Conservation (phyloP, 2,888 invertebrate genomes). For the Idaea biselata region DNA sequence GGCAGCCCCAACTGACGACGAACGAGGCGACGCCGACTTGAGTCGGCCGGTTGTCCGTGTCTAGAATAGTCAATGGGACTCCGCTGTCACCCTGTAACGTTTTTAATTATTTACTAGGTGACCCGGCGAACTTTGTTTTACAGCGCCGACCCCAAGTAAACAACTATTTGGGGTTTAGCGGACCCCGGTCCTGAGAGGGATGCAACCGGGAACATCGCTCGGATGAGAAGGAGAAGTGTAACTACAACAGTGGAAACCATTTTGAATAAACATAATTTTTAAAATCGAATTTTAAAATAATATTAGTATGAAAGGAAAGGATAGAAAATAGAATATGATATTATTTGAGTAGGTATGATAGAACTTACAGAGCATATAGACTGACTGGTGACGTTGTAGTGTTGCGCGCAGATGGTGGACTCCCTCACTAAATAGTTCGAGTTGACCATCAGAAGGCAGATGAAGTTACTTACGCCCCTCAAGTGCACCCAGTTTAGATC, state of each 20-base stretch:
- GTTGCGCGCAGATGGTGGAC: constrained; percentile 53
- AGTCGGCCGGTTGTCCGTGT: constrained; percentile 40
- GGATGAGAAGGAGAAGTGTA: too few species aligned
- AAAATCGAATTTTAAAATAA: too few species aligned
- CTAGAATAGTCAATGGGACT: constrained; percentile 46
- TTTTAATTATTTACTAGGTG: too few species aligned
- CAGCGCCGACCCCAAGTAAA: too few species aligned
- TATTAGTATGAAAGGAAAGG: too few species aligned
- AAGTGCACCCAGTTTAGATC: constrained; percentile 61
- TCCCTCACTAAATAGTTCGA: constrained; percentile 32
- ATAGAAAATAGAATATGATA: too few species aligned
- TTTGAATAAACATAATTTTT: too few species aligned
- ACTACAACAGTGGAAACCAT: too few species aligned
- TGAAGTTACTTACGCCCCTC: constrained; percentile 40
- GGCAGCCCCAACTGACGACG: constrained; percentile 47
- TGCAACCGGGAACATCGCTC: too few species aligned
- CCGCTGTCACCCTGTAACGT: constrained; percentile 55
- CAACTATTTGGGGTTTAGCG: too few species aligned
- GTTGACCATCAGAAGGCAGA: constrained; percentile 32
- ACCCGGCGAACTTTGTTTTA: too few species aligned
- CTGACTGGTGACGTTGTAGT: constrained; percentile 54
- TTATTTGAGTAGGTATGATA: not conserved
- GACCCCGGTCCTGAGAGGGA: too few species aligned
- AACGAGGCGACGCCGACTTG: constrained; percentile 57
- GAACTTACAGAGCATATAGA: constrained; percentile 48